These are phyloP conservation scores for Drosophila colorata DNA, from an alignment of 2,888 invertebrate species.

Conservation along the genomic window DNA sequence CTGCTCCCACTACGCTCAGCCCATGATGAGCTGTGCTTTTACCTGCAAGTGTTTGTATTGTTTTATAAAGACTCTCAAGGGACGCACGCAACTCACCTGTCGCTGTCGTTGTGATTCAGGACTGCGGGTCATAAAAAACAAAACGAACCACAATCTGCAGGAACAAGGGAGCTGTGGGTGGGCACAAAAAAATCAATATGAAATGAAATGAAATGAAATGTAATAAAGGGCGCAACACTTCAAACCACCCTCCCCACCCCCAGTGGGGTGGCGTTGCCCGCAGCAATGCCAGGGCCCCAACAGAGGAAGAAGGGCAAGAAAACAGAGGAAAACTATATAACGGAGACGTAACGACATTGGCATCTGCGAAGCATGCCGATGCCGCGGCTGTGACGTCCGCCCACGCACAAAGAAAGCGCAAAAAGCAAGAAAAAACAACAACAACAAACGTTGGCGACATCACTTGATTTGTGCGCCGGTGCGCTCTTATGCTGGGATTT, in stretches of 20 bases:
- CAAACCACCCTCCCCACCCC: conserved; percentile 46
- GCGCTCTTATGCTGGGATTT: conserved; percentile 71
- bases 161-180: conserved; percentile 19
- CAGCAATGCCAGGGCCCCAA: conserved; percentile 46
- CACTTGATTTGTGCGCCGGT: conserved; percentile 58
- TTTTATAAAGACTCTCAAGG: conserved; percentile 14
- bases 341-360: conserved; percentile 71
- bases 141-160: conserved; percentile 21
- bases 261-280: conserved; percentile 48
- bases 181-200: conserved; percentile 50
- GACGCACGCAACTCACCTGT: conserved; percentile 33
- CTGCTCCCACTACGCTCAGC: conserved; percentile 29
- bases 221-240: conserved; percentile 24
- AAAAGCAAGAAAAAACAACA: conserved; percentile 25
- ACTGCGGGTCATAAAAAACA: conserved; percentile 19
- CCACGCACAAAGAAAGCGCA: conserved; percentile 51
- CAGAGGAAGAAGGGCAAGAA: not conserved
- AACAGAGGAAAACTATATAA: conserved; percentile 30
- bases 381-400: conserved; percentile 56
- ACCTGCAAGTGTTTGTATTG: conserved; percentile 23
- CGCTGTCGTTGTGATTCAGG: conserved; percentile 13
- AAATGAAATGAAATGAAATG: conserved; percentile 21
- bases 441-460: conserved; percentile 52
- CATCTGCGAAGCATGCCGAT: conserved; percentile 58
- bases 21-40: conserved; percentile 34